Evolutionary conservation across 2,888 invertebrate genomes (phyloP).

Genomic region (Aelia acuminata): DNA sequence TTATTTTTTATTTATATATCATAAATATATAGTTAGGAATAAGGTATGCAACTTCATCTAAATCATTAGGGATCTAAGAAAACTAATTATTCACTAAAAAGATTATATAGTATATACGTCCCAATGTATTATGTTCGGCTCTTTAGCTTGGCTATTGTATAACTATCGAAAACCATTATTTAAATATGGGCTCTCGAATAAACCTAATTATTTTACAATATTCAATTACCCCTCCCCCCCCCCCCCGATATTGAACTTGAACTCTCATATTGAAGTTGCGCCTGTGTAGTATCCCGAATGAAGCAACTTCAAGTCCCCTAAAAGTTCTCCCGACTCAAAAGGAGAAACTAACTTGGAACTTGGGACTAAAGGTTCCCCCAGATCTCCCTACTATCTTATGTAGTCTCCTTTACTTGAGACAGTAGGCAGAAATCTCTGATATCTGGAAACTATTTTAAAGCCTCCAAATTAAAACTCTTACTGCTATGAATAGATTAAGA

Average conservation of each 20-base stretch:
- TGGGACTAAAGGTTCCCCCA: not conserved
- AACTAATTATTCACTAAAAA: no score
- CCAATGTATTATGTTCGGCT: no score
- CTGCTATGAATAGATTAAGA: no score
- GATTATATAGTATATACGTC: no score
- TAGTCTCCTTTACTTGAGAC: not conserved
- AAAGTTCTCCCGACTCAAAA: conserved; percentile 47
- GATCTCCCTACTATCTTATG: conserved; percentile 41
- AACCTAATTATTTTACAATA: conserved; percentile 19
- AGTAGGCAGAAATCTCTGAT: conserved; percentile 3
- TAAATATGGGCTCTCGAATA: not conserved
- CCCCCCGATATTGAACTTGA: conserved; percentile 27
- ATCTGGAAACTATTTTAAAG: not conserved
- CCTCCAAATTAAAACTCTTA: not conserved
- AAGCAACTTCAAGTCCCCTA: conserved; percentile 26
- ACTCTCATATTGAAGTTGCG: conserved; percentile 33
- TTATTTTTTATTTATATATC: no score
- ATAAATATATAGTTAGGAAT: no score
- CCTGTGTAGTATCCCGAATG: conserved; percentile 32
- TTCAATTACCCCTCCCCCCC: not conserved
- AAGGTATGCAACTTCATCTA: no score
- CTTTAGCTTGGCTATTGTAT: no score
- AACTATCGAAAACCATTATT: not conserved
- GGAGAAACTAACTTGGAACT: conserved; percentile 23
- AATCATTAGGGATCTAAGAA: no score